Percentiles rank a stretch among this genome's conserved stretches.
phyloP scores from a whole-genome alignment of 2,888 invertebrate genomes.

The Cephus pulcher region DNA sequence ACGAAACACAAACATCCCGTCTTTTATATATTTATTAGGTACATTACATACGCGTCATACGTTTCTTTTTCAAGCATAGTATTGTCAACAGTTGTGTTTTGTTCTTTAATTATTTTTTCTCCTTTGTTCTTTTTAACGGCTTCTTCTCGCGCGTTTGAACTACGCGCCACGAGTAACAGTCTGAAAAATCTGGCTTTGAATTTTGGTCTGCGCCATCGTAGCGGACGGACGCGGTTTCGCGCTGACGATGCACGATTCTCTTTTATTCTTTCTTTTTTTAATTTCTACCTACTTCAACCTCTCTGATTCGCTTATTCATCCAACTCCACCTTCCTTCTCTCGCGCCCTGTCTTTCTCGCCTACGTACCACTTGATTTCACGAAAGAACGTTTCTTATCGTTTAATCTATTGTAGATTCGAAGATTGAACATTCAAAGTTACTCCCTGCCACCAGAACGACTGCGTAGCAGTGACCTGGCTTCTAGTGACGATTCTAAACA shows the following conservation, averaged over 20 bases:
- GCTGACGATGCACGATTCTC: background rate
- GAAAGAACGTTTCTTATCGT: background rate
- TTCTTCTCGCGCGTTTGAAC: background rate
- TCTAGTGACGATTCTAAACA: background rate
- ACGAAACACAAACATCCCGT: constrained; percentile 56
- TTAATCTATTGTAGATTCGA: background rate
- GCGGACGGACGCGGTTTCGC: constrained; percentile 3
- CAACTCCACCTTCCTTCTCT: background rate
- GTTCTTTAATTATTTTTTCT: constrained; percentile 40
- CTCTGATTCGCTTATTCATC: background rate
- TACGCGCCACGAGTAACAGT: constrained; percentile 35
- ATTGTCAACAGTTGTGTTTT: constrained; percentile 62
- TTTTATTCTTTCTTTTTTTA: background rate
- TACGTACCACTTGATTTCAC: background rate
- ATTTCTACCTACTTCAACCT: background rate
- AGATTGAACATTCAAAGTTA: background rate
- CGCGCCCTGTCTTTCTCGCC: background rate
- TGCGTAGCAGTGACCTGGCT: background rate
- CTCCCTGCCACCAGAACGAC: background rate
- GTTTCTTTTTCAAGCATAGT: constrained; percentile 61
- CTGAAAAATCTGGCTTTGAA: constrained; percentile 32
- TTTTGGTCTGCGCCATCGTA: background rate
- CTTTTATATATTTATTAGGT: constrained; percentile 53
- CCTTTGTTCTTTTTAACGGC: constrained; percentile 15
- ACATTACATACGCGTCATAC: constrained; percentile 60